Base-by-base conservation (phyloP, 1,140 invertebrate species). In the Drosophila tristis region DNA sequence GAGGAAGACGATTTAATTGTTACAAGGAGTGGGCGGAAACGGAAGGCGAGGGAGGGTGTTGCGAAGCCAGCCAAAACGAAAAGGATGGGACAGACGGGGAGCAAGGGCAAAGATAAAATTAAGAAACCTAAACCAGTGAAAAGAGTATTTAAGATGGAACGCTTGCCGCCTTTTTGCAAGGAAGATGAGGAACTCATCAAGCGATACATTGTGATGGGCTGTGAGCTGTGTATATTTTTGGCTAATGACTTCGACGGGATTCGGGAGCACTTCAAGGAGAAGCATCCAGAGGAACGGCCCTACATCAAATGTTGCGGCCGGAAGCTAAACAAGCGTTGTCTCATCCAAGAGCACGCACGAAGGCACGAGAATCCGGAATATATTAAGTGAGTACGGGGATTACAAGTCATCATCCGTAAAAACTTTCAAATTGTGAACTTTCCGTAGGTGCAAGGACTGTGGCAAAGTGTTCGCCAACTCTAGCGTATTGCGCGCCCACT, bases 281-380 rank as follows among this genome's bases (percentile, higher is more conserved):
- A 80, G 5, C 90, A 91, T 55, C 66, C 76, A 2, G 71, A 74
- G 25, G 74, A 82, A 5, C 64, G 79, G 1, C 78, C 90, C 5
- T 91, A 80, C 44, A 76, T 91, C 0, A 82, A 89, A 25, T 91
- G 90, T 15, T 91, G 90, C 48, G 87, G 82, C 0, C 84, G 82
- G 0, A 91, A 91, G 58, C 60, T 91, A 2, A 85, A 77, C 43
- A 90, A 91, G 59, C 77, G 86, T 16, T 89, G 75, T 39, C 71
- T 80, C 0, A 74, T 91, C 15, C 82, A 89, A 13, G 87, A 91
- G 54, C 90, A 91, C 68, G 90, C 86, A 2, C 55, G 89, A 8
- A 62, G 79, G 8, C 90, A 91, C 54, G 86, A 90, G n/a, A 78
- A 91, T 63, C 90, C 90, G 0, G 87, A 91, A 56, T 91, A 90